These are phyloP conservation scores for Macquaria australasica DNA, from an alignment of 2,113 vertebrate species.

Conservation along the genomic window DNA sequence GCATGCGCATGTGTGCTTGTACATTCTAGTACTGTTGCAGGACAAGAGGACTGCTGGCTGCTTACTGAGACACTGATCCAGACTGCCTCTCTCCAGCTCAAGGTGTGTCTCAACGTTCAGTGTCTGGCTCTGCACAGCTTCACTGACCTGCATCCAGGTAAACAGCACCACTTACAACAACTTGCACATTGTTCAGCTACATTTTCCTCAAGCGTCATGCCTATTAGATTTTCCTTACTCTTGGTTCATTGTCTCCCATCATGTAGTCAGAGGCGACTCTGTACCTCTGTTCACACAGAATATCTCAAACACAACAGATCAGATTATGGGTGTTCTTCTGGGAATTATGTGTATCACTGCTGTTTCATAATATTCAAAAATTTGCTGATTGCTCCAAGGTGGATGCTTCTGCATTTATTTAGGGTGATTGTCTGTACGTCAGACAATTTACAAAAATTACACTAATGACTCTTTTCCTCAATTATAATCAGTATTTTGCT, in stretches of 20 bases:
- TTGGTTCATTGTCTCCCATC: neutral
- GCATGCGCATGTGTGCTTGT: neutral
- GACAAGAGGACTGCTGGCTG: slow-evolving; percentile 95
- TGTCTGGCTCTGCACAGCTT: slow-evolving; percentile 97
- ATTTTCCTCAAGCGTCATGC: neutral
- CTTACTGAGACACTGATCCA: slow-evolving; percentile 92
- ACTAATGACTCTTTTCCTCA: neutral
- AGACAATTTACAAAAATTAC: neutral
- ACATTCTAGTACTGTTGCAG: slow-evolving; percentile 88
- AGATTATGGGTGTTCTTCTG: neutral
- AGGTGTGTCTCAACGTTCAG: slow-evolving; percentile 92
- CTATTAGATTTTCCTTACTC: neutral
- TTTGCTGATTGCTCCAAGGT: neutral
- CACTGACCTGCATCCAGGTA: slow-evolving; percentile 95
- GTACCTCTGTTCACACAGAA: neutral
- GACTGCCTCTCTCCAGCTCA: slow-evolving; percentile 92
- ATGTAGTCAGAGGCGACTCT: neutral
- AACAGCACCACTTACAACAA: neutral
- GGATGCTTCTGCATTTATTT: neutral
- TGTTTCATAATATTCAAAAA: neutral
- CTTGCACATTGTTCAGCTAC: neutral
- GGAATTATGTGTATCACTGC: neutral
- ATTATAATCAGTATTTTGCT: neutral
- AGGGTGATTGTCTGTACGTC: neutral
- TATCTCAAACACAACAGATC: neutral